phyloP scores from a whole-genome alignment of 2,888 invertebrate species.

The Adelphocoris suturalis region DNA sequence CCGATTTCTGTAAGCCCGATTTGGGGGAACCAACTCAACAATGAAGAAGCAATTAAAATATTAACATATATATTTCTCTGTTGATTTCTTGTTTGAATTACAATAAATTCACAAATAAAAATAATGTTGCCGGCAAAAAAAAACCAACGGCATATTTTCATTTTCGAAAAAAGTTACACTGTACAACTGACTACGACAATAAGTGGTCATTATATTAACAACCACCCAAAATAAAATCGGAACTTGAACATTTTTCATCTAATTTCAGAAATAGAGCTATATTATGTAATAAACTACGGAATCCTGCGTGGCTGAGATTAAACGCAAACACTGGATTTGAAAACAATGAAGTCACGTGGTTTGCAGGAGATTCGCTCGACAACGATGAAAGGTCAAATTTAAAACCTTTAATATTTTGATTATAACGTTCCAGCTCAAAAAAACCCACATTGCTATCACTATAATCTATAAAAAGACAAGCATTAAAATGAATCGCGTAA shows the following conservation, averaged over 20 bases:
- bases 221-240: not conserved
- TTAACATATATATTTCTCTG: slow-evolving; percentile 65
- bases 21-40: too few relatives aligned
- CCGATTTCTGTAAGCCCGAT: too few relatives aligned
- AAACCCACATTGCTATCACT: not conserved
- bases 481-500: not conserved
- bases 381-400: not conserved
- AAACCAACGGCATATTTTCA: not conserved
- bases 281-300: not conserved
- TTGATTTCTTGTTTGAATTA: slow-evolving; percentile 57
- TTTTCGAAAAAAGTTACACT: slow-evolving; percentile 24
- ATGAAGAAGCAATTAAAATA: slow-evolving; percentile 42
- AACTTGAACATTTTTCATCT: slow-evolving; percentile 18
- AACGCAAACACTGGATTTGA: slow-evolving; percentile 7
- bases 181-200: slow-evolving; percentile 26
- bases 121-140: slow-evolving; percentile 1
- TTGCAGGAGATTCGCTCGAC: slow-evolving; percentile 23
- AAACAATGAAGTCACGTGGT: not conserved
- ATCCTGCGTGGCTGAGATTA: not conserved
- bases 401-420: not conserved
- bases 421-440: not conserved
- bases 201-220: not conserved
- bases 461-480: not conserved
- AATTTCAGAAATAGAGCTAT: slow-evolving; percentile 30
- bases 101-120: slow-evolving; percentile 18